Base-by-base conservation (phyloP, 2,888 invertebrate species). In the Sussaba pulchella region DNA sequence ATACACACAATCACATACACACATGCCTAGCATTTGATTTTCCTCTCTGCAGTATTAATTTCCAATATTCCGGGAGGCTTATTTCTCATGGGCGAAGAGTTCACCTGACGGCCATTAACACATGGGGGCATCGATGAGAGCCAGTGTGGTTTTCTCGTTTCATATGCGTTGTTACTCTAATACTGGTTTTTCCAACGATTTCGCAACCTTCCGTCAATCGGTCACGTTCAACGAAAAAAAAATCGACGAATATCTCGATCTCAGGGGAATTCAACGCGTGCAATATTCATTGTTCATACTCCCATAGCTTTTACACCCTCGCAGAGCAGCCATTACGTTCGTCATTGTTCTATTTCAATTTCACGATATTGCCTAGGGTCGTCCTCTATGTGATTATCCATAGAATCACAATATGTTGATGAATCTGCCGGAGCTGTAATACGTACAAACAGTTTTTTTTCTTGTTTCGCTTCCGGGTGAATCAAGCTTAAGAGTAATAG, bases 31-130 rank as follows among this genome's bases (percentile, higher is more conserved):
- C 31, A 39, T 19, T 21, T 39, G 31, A 31, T 66, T 69, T 69
- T 41, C 41, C 63, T 45, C 43, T 36, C 39, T 79, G 64, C 69
- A 79, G 57, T 74, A 79, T 79, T 79, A 74, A 79, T 79, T 79
- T 74, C 59, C 78, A 74, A 79, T 74, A 79, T 74, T 50, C 70
- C 64, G 8, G 50, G 47, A 41, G 14, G 54, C 50, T 78, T 79
- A 74, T 74, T 64, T 61, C 73, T 57, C 47, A 39, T 10, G 43
- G 19, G 67, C 54, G 78, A 52, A 21, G 72, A 66, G 66, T 71
- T 41, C 8, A 24, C 47, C 19, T 50, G 14, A 19, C 14, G 17
- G 21, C 9, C 14, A 9, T 66, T 59, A 14, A 14, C 47, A 41
- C 39, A 43, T 26, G 17, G 47, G 21, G 36, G 39, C 64, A 71